Conservation (phyloP, 1,140 invertebrate species). For the Heliconius congener region DNA sequence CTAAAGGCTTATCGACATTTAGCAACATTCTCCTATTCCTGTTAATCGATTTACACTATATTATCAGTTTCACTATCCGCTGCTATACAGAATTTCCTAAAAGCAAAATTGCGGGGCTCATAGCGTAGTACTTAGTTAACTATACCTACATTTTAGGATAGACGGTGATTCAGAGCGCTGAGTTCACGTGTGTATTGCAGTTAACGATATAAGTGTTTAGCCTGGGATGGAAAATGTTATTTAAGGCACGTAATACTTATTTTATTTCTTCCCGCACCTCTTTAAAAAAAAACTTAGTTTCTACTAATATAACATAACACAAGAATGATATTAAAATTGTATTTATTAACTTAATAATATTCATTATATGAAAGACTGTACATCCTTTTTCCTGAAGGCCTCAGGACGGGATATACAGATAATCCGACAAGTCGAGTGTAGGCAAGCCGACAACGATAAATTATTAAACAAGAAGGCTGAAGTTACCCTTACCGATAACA, state of each 20-base stretch:
- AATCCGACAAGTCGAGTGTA: no score
- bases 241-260: no score
- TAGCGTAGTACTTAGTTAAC: constrained; percentile 47
- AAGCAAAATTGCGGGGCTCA: constrained; percentile 64
- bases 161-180: constrained; percentile 48
- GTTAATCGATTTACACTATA: constrained; percentile 66
- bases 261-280: no score
- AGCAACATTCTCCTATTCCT: constrained; percentile 50
- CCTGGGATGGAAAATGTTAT: constrained; percentile 57
- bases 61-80: constrained; percentile 60
- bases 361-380: background rate
- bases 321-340: no score
- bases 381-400: no score
- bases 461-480: background rate
- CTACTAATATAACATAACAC: no score
- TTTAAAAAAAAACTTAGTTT: no score
- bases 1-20: constrained; percentile 28
- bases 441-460: no score
- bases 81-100: constrained; percentile 56
- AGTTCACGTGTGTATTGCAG: constrained; percentile 43
- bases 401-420: no score
- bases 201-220: background rate
- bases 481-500: background rate
- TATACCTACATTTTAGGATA: constrained; percentile 39
- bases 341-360: background rate